Evolutionary conservation across 2,113 vertebrate genomes (phyloP), one percentile per base, ranked within the genome.

Genomic region (Megaleporinus macrocephalus): DNA sequence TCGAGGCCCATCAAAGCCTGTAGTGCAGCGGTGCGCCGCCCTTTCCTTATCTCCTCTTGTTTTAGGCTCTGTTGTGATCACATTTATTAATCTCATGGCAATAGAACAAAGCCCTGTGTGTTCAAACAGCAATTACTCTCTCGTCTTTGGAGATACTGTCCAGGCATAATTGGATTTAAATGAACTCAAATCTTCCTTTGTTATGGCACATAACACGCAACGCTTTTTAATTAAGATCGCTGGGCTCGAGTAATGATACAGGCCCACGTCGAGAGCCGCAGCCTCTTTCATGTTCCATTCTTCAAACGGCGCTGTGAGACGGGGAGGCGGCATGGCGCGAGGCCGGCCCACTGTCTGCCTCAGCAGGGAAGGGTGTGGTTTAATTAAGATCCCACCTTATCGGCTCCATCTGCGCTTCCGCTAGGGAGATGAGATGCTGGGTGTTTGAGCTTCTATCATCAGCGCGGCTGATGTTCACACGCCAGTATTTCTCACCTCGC

Each of bases 161-260:
- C 87, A 93, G 95, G 95, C 96, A 95, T 97, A 98, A 98, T 98
- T 97, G 96, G 95, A 97, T 98, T 98, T 97, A 97, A 98, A 97
- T 97, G 95, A 97, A 97, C 97, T 97, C 96, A 96, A 95, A 97
- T 96, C 93, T 92, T 90, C 90, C 95, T 97, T 97, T 98, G 96
- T 97, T 96, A 96, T 95, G 94, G 96, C 93, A 94, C 96, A 95
- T 96, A 96, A 96, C 95, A 96, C 95, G 95, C 95, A 92, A 94
- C 93, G 94, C 94, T 96, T 97, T 97, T 98, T 94, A 98, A 98
- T 98, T 98, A 98, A 97, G 96, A 96, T 96, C 94, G 95, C 88
- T 93, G 93, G 93, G 94, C 95, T 94, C 91, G 90, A 93, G 93
- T 93, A 94, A 92, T 90, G 90, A 97, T 95, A 95, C 92, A 90